Conservation (phyloP, 2,797 vertebrate genomes). For the Melanotaenia boesemani region DNA sequence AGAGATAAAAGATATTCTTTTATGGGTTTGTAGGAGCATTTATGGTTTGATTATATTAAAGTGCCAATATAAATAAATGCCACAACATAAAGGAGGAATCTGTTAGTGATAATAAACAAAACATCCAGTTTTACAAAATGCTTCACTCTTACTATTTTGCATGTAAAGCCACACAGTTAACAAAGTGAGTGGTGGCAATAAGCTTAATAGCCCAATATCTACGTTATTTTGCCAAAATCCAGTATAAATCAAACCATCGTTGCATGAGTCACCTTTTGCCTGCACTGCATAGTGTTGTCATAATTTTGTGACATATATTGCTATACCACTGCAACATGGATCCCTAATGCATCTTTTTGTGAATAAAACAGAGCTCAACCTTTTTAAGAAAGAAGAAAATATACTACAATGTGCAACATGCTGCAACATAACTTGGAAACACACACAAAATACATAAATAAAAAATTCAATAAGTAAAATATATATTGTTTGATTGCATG, state of each 20-base stretch:
- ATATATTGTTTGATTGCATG: background rate
- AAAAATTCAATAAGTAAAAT: background rate
- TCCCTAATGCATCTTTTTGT: background rate
- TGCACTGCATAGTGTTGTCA: constrained; percentile 4
- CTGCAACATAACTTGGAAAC: background rate
- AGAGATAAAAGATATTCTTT: background rate
- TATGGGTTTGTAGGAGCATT: constrained; percentile 1
- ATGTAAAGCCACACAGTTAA: constrained; percentile 13
- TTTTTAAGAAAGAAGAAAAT: background rate
- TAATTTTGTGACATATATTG: background rate
- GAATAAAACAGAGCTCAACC: background rate
- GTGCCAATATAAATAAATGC: background rate
- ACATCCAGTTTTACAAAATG: constrained; percentile 1
- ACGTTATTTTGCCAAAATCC: constrained; percentile 1
- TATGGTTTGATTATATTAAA: constrained; percentile 3
- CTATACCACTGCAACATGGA: background rate
- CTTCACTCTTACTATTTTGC: background rate
- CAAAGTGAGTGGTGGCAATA: constrained; percentile 14
- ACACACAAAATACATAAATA: background rate
- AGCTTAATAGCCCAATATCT: constrained; percentile 15
- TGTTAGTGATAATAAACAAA: constrained; percentile 9
- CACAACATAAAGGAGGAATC: background rate
- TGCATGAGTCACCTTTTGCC: constrained; percentile 15
- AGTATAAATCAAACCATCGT: constrained; percentile 21
- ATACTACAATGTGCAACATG: too few species aligned